Evolutionary conservation across 2,797 vertebrate genomes (phyloP).

Genomic region (Argentina silus): DNA sequence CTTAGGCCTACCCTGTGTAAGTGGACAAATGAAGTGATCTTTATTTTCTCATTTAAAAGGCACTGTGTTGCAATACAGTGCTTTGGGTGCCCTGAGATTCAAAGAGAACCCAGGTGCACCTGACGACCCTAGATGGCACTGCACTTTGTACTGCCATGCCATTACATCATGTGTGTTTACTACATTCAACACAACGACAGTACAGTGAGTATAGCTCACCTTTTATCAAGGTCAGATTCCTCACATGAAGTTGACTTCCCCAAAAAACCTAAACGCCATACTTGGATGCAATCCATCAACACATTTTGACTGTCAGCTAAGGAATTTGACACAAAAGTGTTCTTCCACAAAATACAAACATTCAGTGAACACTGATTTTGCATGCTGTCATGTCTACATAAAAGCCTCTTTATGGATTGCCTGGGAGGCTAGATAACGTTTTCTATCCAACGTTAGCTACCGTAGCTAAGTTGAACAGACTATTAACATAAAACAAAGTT

Average conservation of each 20-base stretch:
- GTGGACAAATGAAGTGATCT: no score
- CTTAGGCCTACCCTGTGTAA: no score
- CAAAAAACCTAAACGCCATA: background rate
- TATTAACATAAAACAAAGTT: slow-evolving; percentile 25
- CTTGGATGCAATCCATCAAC: background rate
- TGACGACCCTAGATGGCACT: slow-evolving; percentile 42
- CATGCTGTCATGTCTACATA: no score
- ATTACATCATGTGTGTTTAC: slow-evolving; percentile 22
- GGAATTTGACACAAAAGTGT: no score
- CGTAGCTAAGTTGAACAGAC: slow-evolving; percentile 21
- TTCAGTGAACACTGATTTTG: no score
- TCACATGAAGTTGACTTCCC: background rate
- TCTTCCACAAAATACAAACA: no score
- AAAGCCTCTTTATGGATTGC: no score
- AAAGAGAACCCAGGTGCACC: slow-evolving; percentile 45
- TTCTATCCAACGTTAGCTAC: slow-evolving; percentile 3
- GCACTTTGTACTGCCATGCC: slow-evolving; percentile 61
- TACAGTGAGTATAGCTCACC: background rate
- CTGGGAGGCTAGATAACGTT: background rate
- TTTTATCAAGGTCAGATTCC: background rate
- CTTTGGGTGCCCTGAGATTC: background rate
- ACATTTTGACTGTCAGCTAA: no score
- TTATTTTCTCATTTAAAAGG: background rate
- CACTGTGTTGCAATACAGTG: background rate
- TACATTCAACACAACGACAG: background rate